These are phyloP conservation scores for Coryphaenoides rupestris DNA, from an alignment of 2,113 vertebrate genomes.

Conservation along the genomic window DNA sequence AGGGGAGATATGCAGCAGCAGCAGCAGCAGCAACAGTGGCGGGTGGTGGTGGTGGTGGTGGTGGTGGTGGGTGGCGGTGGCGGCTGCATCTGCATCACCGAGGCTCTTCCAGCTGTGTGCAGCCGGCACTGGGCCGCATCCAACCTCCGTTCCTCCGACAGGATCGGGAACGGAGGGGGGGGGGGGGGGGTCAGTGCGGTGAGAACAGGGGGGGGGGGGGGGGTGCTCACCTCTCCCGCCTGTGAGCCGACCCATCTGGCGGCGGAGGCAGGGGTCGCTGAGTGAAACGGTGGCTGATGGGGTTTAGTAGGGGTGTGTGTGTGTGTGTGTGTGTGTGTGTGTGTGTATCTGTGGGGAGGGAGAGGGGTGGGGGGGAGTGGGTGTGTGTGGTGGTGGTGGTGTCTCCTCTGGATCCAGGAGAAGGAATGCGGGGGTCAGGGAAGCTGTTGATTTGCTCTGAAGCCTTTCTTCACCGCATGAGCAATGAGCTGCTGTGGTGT, in stretches of 20 bases:
- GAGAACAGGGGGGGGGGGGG: background rate
- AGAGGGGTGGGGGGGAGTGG: background rate
- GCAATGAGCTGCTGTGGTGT: conserved; percentile 15
- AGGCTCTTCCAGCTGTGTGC: conserved; percentile 17
- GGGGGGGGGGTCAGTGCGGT: background rate
- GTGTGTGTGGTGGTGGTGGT: background rate
- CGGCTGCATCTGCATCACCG: too few relatives aligned
- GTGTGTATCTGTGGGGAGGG: too few relatives aligned
- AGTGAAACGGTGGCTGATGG: too few relatives aligned
- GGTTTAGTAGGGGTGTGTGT: background rate
- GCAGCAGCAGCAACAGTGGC: too few relatives aligned
- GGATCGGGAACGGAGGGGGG: background rate
- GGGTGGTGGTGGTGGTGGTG: too few relatives aligned
- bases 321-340: too few relatives aligned
- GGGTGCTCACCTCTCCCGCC: too few relatives aligned
- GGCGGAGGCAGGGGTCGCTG: background rate
- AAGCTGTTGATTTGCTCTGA: conserved; percentile 18
- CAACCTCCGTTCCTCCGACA: conserved; percentile 11
- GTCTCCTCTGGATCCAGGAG: conserved; percentile 6
- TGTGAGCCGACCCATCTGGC: conserved; percentile 6
- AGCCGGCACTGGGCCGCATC: background rate
- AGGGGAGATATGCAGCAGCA: conserved; percentile 26
- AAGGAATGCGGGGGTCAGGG: conserved; percentile 23
- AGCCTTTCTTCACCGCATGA: conserved; percentile 6
- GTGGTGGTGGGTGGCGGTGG: too few relatives aligned